Evolutionary conservation across 2,797 vertebrate genomes (phyloP).

Genomic region (Emys orbicularis): DNA sequence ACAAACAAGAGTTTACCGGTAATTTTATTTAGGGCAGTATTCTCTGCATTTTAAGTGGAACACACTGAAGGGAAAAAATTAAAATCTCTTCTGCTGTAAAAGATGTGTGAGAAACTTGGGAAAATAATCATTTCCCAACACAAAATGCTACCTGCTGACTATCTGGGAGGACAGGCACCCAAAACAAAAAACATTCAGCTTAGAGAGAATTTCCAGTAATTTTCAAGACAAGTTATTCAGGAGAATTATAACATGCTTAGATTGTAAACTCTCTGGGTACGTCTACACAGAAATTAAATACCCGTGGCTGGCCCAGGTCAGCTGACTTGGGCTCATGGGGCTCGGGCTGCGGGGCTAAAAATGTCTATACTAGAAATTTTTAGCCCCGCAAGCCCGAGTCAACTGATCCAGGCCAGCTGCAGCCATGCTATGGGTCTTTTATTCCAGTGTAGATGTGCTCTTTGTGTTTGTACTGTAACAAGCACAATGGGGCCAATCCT

Average conservation of each 20-base stretch:
- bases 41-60: neutral
- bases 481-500: no score
- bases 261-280: neutral
- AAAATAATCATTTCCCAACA: neutral
- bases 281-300: neutral
- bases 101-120: neutral
- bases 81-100: neutral
- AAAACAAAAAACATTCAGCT: neutral
- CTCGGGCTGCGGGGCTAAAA: neutral
- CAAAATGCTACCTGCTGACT: neutral
- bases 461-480: no score
- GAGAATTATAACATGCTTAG: neutral
- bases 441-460: no score
- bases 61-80: neutral
- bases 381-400: neutral
- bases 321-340: neutral
- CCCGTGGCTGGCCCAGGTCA: neutral
- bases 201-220: neutral
- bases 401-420: neutral
- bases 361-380: neutral
- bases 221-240: neutral
- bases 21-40: neutral
- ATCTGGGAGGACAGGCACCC: neutral
- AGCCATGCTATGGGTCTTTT: neutral
- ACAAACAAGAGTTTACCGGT: neutral